Evolutionary conservation across 2,113 vertebrate genomes (phyloP), one percentile per base, ranked within the genome.

Genomic region (Platichthys stellatus): DNA sequence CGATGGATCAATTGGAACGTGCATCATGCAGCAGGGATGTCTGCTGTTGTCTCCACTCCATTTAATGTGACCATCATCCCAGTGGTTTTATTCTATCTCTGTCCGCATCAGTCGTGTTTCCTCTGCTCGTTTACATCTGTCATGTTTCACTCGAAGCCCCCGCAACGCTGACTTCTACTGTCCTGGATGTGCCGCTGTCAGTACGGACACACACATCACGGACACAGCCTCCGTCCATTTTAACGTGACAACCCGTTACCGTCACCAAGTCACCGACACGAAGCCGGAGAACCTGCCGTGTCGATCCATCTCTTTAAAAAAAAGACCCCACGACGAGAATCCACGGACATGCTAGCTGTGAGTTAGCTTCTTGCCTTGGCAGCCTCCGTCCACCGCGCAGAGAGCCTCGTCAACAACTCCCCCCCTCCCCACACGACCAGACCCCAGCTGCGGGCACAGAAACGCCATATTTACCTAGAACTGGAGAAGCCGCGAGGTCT

Each of bases 301-400:
- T 63, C 2, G 4, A 60, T 47, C 45, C 23, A 26, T 15, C 0
- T 67, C 2, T 45, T 69, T 6, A 18, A 9, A 53, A 8, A n/a
- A 8, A n/a, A 51, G 5, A 47, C 45, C n/a, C 20, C 53, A 62
- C 53, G 58, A 65, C 56, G 28, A 76, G 23, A 72, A 40, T 74
- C 60, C 51, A 2, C 4, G 18, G 12, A 35, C 5, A 84, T 66
- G 91, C 90, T 90, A 91, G 56, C 76, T 8, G 49, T 11, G 47
- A 62, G 69, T 78, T 91, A 88, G 89, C 80, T 67, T 49, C 71
- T 80, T 77, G 62, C 23, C 15, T 76, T 76, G 65, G 47, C 15
- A 51, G 72, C 57, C 40, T 56, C 57, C 31, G 17, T 23, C 24
- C 80, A 23, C 3, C 64, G n/a, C 54, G 18, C 47, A 18, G 23